These are phyloP conservation scores for Apostichopus parvimensis DNA, from an alignment of 35 echinoderm and acorn worm genomes.

Conservation along the genomic window DNA sequence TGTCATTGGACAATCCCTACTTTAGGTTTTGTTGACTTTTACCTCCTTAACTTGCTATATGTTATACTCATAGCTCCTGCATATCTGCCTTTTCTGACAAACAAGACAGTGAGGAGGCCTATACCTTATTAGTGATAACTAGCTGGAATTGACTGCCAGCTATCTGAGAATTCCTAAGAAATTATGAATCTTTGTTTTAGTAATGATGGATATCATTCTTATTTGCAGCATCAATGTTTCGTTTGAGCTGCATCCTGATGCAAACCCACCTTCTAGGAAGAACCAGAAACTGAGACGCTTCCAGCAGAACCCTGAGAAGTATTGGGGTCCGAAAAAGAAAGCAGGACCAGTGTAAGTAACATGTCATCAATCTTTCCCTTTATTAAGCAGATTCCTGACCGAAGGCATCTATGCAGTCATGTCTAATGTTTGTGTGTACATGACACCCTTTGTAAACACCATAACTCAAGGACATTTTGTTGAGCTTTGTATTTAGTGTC, in stretches of 20 bases:
- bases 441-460: too few relatives aligned
- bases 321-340: conserved; percentile 94
- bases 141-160: neutral
- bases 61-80: too few relatives aligned
- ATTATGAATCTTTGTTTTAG: neutral
- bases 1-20: too few relatives aligned
- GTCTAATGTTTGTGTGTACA: too few relatives aligned
- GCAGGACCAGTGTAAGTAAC: conserved; percentile 79
- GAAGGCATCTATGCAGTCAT: too few relatives aligned
- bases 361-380: too few relatives aligned
- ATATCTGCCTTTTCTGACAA: neutral
- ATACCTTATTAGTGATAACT: neutral
- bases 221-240: conserved; percentile 64
- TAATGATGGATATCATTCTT: neutral
- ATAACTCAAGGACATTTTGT: too few relatives aligned
- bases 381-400: too few relatives aligned
- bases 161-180: neutral
- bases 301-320: conserved; percentile 81
- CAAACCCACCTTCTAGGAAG: conserved; percentile 72
- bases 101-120: too few relatives aligned
- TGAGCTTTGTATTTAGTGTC: too few relatives aligned
- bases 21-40: too few relatives aligned
- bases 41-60: too few relatives aligned
- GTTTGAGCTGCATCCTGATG: conserved; percentile 73
- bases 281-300: conserved; percentile 75